Evolutionary conservation across 2,797 vertebrate species (phyloP), one percentile per base, ranked within the genome.

Genomic region (Pipistrellus nathusii): DNA sequence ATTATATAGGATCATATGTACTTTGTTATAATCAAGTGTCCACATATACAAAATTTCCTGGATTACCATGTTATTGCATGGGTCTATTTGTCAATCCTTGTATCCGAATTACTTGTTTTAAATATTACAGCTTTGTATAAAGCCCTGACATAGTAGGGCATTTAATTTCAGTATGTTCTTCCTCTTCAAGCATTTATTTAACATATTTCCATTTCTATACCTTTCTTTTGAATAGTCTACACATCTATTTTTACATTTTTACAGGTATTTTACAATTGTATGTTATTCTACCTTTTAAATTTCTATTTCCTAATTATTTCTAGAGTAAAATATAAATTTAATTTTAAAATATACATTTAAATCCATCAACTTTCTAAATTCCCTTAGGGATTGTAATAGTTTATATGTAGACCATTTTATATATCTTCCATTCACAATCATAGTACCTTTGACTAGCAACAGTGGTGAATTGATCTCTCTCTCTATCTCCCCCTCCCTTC

Each of bases 241-340:
- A 27, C 4, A 46, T 77, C 30, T 44, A 14, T 71, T 72, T 94
- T 81, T 8, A 44, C 41, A 64, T 81, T 89, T 53, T 64, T 12
- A 59, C 11, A 77, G 13, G 9, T 76, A 38, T 81, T 93, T 81
- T 75, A 77, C 30, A 91, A 77, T 86, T 91, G 51, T 15, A 59
- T 82, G 17, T 35, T 35, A 35, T 41, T 44, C 44, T 44, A 11
- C 44, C 30, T 80, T 75, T 46, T 75, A 8, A 77, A 72, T 83
- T 68, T 68, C 2, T 0, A 46, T 83, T 68, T 88, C 38, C 27
- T 57, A 59, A 13, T 77, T 84, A 71, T 86, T 71, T 82, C 20
- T 76, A 64, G n/a, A 46, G 15, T 30, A 91, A 44, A 32, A 38
- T 30, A 20, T 38, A 5, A 57, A 64, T 68, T 72, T 88, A 23